Evolutionary conservation across 30 jellyfish, hydroid and myxozoan species (phyloP).

Genomic region (Cassiopea andromeda): DNA sequence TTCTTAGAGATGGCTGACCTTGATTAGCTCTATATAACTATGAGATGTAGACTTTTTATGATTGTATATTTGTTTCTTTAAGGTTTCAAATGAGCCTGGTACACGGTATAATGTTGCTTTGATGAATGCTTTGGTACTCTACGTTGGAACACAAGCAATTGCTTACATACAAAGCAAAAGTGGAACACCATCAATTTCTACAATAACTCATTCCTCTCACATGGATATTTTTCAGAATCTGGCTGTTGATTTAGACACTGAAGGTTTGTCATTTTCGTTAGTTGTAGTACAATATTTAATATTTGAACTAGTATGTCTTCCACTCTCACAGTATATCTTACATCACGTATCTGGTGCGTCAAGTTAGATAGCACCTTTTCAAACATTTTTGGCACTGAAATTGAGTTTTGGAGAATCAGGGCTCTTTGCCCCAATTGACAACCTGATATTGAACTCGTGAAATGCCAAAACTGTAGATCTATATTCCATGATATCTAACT

Average conservation of each 20-base stretch:
- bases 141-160: conserved; percentile 98
- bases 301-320: too few species aligned
- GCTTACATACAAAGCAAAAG: conserved; percentile 95
- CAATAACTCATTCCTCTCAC: conserved; percentile 97
- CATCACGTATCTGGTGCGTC: too few species aligned
- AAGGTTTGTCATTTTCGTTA: conserved; percentile 51
- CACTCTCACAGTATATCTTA: too few species aligned
- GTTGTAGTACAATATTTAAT: too few species aligned
- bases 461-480: too few species aligned
- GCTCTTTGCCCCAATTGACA: too few species aligned
- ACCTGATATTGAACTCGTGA: too few species aligned
- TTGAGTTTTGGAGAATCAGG: too few species aligned
- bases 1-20: too few species aligned
- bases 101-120: conserved; percentile 92
- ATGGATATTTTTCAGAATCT: conserved; percentile 98
- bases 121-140: conserved; percentile 94
- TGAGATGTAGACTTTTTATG: not conserved
- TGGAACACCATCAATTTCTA: conserved; percentile 92
- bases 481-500: too few species aligned
- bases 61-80: not conserved
- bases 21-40: not conserved
- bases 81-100: conserved; percentile 90
- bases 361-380: too few species aligned
- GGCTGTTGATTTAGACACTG: conserved; percentile 97
- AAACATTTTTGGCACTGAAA: too few species aligned